These are phyloP conservation scores for Nesidiocoris tenuis DNA, from an alignment of 2,888 invertebrate species.

Conservation along the genomic window DNA sequence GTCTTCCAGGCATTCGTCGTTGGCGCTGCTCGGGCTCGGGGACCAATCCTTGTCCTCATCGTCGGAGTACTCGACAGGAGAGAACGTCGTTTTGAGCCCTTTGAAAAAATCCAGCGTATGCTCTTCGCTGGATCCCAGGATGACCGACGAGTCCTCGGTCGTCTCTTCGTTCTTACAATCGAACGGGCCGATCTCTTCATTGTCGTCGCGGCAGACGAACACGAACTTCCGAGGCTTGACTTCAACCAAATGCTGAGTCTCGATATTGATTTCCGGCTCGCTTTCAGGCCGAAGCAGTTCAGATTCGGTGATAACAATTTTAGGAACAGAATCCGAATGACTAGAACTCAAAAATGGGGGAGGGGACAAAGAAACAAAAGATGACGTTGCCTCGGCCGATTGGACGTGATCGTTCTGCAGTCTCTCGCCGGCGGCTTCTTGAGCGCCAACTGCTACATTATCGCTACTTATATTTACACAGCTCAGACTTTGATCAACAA, in stretches of 20 bases:
- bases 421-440: too few relatives aligned
- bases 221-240: constrained; percentile 46
- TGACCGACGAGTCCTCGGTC: constrained; percentile 59
- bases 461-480: constrained; percentile 10
- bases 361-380: constrained; percentile 14
- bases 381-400: constrained; percentile 34
- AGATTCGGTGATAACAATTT: constrained; percentile 50
- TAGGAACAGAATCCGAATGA: constrained; percentile 46
- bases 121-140: constrained; percentile 62
- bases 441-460: constrained; percentile 20
- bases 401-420: constrained; percentile 10
- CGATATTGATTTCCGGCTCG: constrained; percentile 43
- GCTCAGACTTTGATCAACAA: background rate
- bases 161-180: constrained; percentile 50
- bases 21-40: constrained; percentile 24
- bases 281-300: constrained; percentile 40
- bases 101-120: constrained; percentile 60
- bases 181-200: constrained; percentile 55
- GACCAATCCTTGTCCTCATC: constrained; percentile 34
- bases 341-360: constrained; percentile 34
- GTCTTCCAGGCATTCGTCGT: constrained; percentile 32
- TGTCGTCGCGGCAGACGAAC: constrained; percentile 45
- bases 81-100: constrained; percentile 57
- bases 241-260: constrained; percentile 34
- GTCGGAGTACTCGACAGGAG: constrained; percentile 32